Base-by-base conservation (phyloP, 35 echinoderm and acorn worm species). In the Diadema setosum region DNA sequence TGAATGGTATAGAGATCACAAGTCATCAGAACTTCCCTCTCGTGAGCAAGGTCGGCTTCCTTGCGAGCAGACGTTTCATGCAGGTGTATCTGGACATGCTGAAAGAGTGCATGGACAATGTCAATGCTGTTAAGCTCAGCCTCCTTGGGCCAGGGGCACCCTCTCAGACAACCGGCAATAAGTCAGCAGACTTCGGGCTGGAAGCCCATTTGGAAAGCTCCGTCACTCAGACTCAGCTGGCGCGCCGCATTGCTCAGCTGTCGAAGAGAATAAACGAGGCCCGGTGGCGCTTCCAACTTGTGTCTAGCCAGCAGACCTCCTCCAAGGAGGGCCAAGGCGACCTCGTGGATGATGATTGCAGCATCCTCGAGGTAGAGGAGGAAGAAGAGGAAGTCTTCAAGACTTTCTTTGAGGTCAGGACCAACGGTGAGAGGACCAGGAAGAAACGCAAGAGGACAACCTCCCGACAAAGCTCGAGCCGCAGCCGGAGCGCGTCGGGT, bases 211-310 rank as follows among this genome's bases (percentile, higher is more conserved):
- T 99, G 37, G 40, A 89, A 7, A 84, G 84, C 67, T 94, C 96
- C 21, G 89, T 99, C 20, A 48, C 85, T 17, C 37, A 50, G 6
- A 45, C 92, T 2, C 42, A 87, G 36, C 46, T 99, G 81, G 89
- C 93, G 12, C 89, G 89, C 24, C 94, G 86, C 58, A 94, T 98
- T 69, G 88, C 92, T 1, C 83, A 61, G 48, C 70, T 98, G 8
- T 86, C 89, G 3, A 85, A 98, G 55, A 81, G 82, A 40, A 92
- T 94, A 45, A 98, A 98, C 46, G 96, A 98, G 80, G 92, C 96
- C 12, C 86, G 89, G 82, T 98, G 96, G 96, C 88, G 96, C 42
- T 98, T 85, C 76, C 96, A 92, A 61, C 86, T 98, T 23, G 96
- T 98, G 3, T 91, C 92, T 82, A 98, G 44, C 65, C 84, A 32